phyloP scores from a whole-genome alignment of 2,888 invertebrate species.

The Tolmerus cingulatus region DNA sequence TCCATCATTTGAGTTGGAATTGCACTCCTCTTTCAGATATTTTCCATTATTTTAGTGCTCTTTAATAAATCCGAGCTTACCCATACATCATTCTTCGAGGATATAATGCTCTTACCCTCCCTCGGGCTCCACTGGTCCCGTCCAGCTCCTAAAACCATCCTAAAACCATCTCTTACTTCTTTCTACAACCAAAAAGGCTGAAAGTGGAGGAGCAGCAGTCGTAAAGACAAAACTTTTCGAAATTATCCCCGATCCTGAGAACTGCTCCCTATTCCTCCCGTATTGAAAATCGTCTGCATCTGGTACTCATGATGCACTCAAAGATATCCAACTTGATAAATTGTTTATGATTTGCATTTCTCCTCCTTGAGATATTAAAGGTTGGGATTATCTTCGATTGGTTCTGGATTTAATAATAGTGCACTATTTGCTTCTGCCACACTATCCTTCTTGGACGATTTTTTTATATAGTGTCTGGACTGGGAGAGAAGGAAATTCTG shows the following conservation, averaged over 20 bases:
- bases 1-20: background rate
- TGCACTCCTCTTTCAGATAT: background rate
- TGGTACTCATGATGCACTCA: constrained; percentile 21
- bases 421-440: constrained; percentile 4
- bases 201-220: background rate
- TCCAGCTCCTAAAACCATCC: background rate
- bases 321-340: constrained; percentile 32
- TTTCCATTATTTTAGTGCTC: background rate
- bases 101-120: background rate
- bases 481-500: background rate
- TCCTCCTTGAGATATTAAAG: constrained; percentile 1
- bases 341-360: constrained; percentile 36
- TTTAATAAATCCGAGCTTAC: background rate
- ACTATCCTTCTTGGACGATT: background rate
- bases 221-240: constrained; percentile 18
- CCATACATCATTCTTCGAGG: background rate
- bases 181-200: background rate
- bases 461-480: background rate
- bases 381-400: background rate
- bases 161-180: background rate
- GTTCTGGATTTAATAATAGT: constrained; percentile 11
- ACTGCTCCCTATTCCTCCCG: background rate
- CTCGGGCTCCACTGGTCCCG: background rate
- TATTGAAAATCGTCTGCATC: constrained; percentile 16
- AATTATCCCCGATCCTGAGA: background rate